These are phyloP conservation scores for Ophion obscuratus DNA, from an alignment of 2,888 invertebrate species.

Conservation along the genomic window DNA sequence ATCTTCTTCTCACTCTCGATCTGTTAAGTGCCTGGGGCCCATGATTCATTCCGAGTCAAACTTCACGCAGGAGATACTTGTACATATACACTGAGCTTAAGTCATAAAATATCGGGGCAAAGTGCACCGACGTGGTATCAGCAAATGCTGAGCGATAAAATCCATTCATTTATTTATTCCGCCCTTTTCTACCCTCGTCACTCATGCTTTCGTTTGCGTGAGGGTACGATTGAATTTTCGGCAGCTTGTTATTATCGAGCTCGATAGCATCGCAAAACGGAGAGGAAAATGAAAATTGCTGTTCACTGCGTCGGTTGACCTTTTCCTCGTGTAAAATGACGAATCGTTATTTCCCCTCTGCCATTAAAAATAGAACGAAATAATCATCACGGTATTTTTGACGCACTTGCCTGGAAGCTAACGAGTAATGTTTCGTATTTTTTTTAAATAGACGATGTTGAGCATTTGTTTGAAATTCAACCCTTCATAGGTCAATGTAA, in stretches of 20 bases:
- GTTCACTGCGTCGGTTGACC: neutral
- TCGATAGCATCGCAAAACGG: neutral
- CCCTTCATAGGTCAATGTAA: no score
- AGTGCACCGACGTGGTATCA: neutral
- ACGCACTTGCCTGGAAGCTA: no score
- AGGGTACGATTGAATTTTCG: constrained; percentile 5
- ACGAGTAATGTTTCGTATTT: no score
- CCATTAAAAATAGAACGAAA: neutral
- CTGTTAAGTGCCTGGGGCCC: neutral
- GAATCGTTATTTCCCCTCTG: neutral
- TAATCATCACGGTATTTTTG: neutral
- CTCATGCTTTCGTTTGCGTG: constrained; percentile 12
- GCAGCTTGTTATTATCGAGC: constrained; percentile 14
- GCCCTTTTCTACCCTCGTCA: constrained; percentile 37
- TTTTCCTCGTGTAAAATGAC: neutral
- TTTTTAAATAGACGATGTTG: no score
- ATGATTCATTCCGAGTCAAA: constrained; percentile 5
- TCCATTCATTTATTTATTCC: constrained; percentile 1
- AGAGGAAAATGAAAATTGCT: constrained; percentile 12
- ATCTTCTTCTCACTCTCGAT: neutral
- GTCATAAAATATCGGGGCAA: neutral
- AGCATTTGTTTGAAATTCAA: no score
- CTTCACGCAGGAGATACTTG: neutral
- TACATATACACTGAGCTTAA: neutral
- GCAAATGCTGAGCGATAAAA: constrained; percentile 2